phyloP scores from a whole-genome alignment of 2,888 invertebrate species.

The Leptinotarsa rubiginosa region DNA sequence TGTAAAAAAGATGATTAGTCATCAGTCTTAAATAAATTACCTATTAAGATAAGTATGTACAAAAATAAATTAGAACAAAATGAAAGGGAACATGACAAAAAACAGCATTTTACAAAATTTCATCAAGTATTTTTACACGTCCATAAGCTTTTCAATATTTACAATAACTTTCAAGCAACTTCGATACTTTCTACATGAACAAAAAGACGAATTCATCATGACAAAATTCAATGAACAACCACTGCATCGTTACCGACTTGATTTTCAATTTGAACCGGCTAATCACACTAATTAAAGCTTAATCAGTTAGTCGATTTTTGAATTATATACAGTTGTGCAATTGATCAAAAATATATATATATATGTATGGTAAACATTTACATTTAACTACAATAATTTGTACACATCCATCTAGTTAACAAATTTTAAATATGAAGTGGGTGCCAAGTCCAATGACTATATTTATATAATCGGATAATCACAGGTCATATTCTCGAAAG shows the following conservation, averaged over 20 bases:
- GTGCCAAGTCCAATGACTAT: conserved; percentile 33
- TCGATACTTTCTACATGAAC: conserved; percentile 48
- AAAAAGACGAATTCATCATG: conserved; percentile 45
- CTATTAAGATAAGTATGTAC: conserved; percentile 56
- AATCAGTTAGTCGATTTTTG: conserved; percentile 28
- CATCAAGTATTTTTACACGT: conserved; percentile 44
- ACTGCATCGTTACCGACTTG: conserved; percentile 27
- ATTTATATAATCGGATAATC: conserved; percentile 34
- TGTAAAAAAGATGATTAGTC: conserved; percentile 59
- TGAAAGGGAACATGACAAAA: conserved; percentile 38
- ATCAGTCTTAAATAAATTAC: conserved; percentile 65
- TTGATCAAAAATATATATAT: conserved; percentile 31
- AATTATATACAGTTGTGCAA: conserved; percentile 38
- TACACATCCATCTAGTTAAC: conserved; percentile 33
- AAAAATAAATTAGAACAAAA: conserved; percentile 53
- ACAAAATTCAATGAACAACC: conserved; percentile 39
- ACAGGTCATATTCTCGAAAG: conserved; percentile 33
- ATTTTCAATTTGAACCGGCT: conserved; percentile 32
- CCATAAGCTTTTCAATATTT: conserved; percentile 48
- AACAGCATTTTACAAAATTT: conserved; percentile 39
- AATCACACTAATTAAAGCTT: conserved; percentile 37
- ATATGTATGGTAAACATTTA: conserved; percentile 34
- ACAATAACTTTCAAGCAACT: conserved; percentile 49
- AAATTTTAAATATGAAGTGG: conserved; percentile 21
- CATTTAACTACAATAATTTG: conserved; percentile 40